Evolutionary conservation across 2,797 vertebrate species (phyloP).

Genomic region (Orestias chungarensis): DNA sequence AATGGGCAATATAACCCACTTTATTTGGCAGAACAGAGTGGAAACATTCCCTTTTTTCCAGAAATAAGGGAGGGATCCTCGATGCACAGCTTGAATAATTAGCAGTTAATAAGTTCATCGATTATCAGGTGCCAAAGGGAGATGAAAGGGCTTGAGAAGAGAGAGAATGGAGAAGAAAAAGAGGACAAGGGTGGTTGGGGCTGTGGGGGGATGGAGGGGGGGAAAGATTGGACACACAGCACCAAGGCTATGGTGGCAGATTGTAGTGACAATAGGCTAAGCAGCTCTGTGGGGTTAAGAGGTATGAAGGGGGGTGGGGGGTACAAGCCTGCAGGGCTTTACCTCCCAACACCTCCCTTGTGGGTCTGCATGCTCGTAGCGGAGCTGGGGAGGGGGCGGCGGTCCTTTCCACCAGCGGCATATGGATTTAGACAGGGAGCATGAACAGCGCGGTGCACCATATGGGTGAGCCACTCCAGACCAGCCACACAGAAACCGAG

Average conservation of each 20-base stretch:
- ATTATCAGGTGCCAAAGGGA: slow-evolving; percentile 89
- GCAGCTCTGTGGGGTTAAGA: slow-evolving; percentile 87
- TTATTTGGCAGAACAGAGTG: slow-evolving; percentile 61
- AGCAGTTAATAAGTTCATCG: slow-evolving; percentile 81
- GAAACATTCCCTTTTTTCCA: slow-evolving; percentile 43
- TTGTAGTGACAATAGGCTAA: slow-evolving; percentile 92
- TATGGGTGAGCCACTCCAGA: slow-evolving; percentile 88
- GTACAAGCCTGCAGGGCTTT: slow-evolving; percentile 92
- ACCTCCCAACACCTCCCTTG: slow-evolving; percentile 92
- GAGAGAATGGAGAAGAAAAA: slow-evolving; percentile 36
- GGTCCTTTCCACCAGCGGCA: slow-evolving; percentile 88
- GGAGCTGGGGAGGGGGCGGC: slow-evolving; percentile 7
- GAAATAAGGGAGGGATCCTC: slow-evolving; percentile 55
- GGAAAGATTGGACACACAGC: no score
- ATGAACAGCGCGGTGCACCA: slow-evolving; percentile 82
- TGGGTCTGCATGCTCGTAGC: slow-evolving; percentile 76
- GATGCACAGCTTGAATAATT: slow-evolving; percentile 90
- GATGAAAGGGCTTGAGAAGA: slow-evolving; percentile 61
- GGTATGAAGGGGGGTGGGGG: slow-evolving; percentile 60
- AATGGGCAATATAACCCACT: slow-evolving; percentile 67
- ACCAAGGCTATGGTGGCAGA: slow-evolving; percentile 85
- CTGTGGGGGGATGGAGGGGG: slow-evolving; percentile 10
- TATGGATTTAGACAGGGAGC: slow-evolving; percentile 95
- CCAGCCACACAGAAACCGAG: slow-evolving; percentile 57
- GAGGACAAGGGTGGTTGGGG: slow-evolving; percentile 15